A percentile compares a stretch with the other conserved stretches of the same genome.
These are phyloP conservation scores for Thera britannica DNA, from an alignment of 2,888 invertebrate genomes.

Conservation along the genomic window DNA sequence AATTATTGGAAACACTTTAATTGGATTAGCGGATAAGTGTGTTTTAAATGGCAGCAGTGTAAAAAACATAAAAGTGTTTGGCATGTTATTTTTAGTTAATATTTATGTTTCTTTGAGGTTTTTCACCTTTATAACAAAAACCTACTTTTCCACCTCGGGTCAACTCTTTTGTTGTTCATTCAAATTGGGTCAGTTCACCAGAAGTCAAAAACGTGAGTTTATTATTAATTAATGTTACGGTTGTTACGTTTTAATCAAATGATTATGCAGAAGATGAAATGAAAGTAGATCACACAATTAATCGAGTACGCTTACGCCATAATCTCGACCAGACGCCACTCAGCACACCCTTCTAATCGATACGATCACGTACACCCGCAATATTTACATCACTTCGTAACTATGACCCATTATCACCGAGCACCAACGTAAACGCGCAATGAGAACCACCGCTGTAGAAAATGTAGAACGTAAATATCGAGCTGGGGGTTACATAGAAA, in stretches of 20 bases:
- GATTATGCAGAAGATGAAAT: constrained; percentile 46
- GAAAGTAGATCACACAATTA: constrained; percentile 69
- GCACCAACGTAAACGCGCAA: constrained; percentile 41
- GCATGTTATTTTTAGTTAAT: not conserved
- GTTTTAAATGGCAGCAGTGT: constrained; percentile 33
- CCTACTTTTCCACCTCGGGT: not conserved
- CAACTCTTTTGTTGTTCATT: not conserved
- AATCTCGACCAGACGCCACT: constrained; percentile 53
- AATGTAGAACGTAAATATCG: constrained; percentile 32
- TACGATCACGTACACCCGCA: constrained; percentile 38
- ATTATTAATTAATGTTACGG: not conserved
- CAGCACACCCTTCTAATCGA: constrained; percentile 46
- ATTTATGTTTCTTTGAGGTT: not conserved
- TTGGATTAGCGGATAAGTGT: constrained; percentile 38
- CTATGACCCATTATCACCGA: not conserved
- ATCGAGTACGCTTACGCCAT: constrained; percentile 68
- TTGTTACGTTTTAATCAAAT: not conserved
- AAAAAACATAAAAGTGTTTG: too few relatives aligned
- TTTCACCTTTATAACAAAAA: not conserved
- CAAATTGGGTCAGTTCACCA: not conserved
- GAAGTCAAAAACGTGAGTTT: not conserved
- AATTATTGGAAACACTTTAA: constrained; percentile 13
- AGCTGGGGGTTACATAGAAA: constrained; percentile 53
- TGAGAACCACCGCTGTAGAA: constrained; percentile 33
- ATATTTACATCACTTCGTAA: constrained; percentile 44